Evolutionary conservation across 2,113 vertebrate species (phyloP).

Genomic region (Chaetura pelagica): DNA sequence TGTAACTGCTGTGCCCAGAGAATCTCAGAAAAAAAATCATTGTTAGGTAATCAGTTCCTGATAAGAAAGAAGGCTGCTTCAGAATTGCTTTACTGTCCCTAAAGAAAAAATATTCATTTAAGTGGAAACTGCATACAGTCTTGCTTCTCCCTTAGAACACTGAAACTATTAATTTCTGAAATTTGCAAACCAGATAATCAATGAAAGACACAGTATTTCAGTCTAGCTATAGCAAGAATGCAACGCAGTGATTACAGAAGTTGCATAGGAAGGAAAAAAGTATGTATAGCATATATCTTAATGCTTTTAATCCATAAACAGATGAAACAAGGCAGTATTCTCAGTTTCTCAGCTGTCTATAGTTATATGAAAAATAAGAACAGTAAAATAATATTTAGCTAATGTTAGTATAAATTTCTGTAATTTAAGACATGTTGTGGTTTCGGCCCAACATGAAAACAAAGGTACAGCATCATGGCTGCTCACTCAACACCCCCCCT

Average conservation of each 20-base stretch:
- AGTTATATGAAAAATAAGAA: background rate
- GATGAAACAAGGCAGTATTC: background rate
- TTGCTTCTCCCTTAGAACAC: background rate
- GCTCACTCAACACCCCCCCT: too few species aligned
- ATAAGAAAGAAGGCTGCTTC: background rate
- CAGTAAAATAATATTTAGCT: background rate
- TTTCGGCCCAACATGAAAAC: too few species aligned
- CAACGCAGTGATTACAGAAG: background rate
- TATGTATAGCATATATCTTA: background rate
- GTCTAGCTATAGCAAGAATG: background rate
- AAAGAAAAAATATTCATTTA: slow-evolving; percentile 8
- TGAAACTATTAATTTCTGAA: slow-evolving; percentile 1
- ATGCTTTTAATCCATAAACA: background rate
- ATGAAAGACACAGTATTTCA: background rate
- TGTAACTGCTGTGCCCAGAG: background rate
- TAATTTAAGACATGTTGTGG: background rate
- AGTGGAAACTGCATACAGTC: background rate
- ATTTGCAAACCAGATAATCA: background rate
- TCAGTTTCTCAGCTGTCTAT: background rate
- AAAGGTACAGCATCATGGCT: too few species aligned
- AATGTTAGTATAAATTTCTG: background rate
- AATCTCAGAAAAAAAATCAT: background rate
- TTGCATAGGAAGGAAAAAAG: background rate
- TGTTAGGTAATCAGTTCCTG: slow-evolving; percentile 24
- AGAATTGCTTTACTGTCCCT: background rate